Base-by-base conservation (phyloP, 2,797 vertebrate species). In the Chaunax sp. region DNA sequence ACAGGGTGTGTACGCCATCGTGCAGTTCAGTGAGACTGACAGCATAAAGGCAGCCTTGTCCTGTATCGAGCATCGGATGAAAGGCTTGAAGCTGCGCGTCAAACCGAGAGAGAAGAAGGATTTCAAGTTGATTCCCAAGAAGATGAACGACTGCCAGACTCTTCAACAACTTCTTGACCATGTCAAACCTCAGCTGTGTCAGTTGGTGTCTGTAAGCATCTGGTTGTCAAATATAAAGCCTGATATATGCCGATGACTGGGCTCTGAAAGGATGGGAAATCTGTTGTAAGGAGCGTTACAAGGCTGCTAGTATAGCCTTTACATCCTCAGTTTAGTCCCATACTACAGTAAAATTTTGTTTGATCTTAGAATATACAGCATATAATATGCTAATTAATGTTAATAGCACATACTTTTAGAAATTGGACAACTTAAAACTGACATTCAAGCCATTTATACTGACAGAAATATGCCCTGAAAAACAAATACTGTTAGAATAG, bases 1-100 rank as follows among this genome's bases (percentile, higher is more conserved):
- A 16, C 81, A 98, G 97, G 96, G 95, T 0, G 90, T 95, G n/a
- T 98, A 93, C 59, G 97, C 97, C 69, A 96, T 98, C 0, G 95
- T 98, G 56, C 95, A 96, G 84, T 95, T 98, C 87, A 78, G 35
- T 0, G 92, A 94, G 12, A 40, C 64, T 0, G 84, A 75, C 3
- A 76, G 94, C 20, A 83, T 80, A 2, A 83, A 93, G 45, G 83
- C 86, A 0, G 62, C 91, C 0, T 61, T 98, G 80, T 81, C 92
- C 8, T 75, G 93, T 50, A 28, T 91, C 0, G 87, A 94, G 67
- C 96, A 98, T 55, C 73, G 33, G 19, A 68, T 98, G 58, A 85
- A 84, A 3, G 95, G 94, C 7, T 89, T 90, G 60, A 94, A 89
- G 45, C 92, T 98, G 35, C 92, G 93, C 0, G 94, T 98, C 41